A percentile compares a stretch with the other conserved stretches of the same genome.
Conservation (phyloP, 1,140 invertebrate genomes). For the Drosophila bocki region DNA sequence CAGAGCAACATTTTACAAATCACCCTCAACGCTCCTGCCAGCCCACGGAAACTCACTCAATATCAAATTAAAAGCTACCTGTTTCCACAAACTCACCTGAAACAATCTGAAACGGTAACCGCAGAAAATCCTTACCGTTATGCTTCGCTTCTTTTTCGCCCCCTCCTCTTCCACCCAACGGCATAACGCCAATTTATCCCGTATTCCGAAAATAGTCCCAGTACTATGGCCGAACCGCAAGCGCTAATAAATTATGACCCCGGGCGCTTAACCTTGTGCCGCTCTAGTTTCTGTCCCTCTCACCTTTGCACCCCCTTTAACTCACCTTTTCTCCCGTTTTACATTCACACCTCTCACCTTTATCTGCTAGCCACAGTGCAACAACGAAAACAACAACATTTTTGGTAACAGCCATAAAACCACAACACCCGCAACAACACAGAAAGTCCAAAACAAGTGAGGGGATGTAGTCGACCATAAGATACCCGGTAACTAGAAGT, state of each 20-base stretch:
- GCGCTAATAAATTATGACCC: slow-evolving; percentile 79
- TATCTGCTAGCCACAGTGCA: slow-evolving; percentile 53
- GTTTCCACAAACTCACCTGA: slow-evolving; percentile 60
- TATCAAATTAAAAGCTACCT: slow-evolving; percentile 65
- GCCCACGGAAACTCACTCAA: slow-evolving; percentile 29
- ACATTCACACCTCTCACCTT: slow-evolving; percentile 32
- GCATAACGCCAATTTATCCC: slow-evolving; percentile 24
- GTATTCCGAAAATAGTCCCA: slow-evolving; percentile 28
- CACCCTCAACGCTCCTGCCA: neutral
- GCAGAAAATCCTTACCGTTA: slow-evolving; percentile 42
- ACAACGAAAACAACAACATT: slow-evolving; percentile 31
- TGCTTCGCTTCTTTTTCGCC: neutral
- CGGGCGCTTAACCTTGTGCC: slow-evolving; percentile 71
- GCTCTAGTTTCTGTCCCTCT: slow-evolving; percentile 25
- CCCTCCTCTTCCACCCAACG: neutral
- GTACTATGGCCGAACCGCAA: slow-evolving; percentile 57
- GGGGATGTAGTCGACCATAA: neutral
- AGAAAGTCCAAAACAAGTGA: slow-evolving; percentile 42
- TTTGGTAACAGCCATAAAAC: slow-evolving; percentile 61
- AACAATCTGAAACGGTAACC: slow-evolving; percentile 62
- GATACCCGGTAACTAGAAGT: neutral
- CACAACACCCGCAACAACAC: slow-evolving; percentile 67
- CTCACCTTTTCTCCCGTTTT: neutral
- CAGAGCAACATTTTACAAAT: slow-evolving; percentile 31
- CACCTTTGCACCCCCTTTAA: slow-evolving; percentile 9